Evolutionary conservation across 2,888 invertebrate genomes (phyloP).

Genomic region (Stenoptilia bipunctidactyla): DNA sequence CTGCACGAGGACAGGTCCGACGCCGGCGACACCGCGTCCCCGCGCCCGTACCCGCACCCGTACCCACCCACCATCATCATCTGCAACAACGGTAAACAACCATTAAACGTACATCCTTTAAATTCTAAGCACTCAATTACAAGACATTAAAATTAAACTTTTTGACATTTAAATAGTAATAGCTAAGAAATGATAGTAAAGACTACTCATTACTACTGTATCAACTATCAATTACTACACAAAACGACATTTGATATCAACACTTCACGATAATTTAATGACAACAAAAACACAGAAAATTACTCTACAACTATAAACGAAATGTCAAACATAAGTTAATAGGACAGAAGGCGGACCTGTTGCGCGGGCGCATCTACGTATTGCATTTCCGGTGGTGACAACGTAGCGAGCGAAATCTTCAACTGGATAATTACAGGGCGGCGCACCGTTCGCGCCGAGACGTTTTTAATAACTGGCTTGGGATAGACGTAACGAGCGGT

Average conservation of each 20-base stretch:
- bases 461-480: constrained; percentile 74
- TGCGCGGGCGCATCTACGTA: constrained; percentile 66
- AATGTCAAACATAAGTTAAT: constrained; percentile 26
- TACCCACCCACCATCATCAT: constrained; percentile 59
- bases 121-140: neutral
- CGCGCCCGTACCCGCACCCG: constrained; percentile 56
- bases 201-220: neutral
- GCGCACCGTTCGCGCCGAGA: constrained; percentile 70
- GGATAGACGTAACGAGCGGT: constrained; percentile 70
- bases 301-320: neutral
- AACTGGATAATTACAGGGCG: constrained; percentile 70
- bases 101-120: neutral
- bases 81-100: constrained; percentile 27
- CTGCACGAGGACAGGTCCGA: constrained; percentile 57
- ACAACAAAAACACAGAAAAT: neutral
- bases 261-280: neutral
- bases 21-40: constrained; percentile 62
- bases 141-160: neutral
- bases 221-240: neutral
- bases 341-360: constrained; percentile 46
- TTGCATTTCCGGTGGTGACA: constrained; percentile 67
- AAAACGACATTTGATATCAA: neutral
- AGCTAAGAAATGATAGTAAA: neutral
- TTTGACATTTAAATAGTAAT: neutral
- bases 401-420: constrained; percentile 48